phyloP scores from a whole-genome alignment of 2,797 vertebrate species.

The Botia almorhae region DNA sequence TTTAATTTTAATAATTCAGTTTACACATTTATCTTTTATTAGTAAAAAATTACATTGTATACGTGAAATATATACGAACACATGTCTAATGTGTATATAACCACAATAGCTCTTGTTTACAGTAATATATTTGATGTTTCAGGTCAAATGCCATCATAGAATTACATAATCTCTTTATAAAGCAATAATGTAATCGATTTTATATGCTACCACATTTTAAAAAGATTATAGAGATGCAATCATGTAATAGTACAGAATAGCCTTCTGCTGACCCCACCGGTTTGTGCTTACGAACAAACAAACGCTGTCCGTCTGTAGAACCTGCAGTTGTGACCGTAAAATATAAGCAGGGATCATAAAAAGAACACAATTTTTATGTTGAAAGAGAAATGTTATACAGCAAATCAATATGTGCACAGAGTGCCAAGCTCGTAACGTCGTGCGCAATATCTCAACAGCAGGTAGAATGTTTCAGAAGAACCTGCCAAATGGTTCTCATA shows the following conservation, averaged over 20 bases:
- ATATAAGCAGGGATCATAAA: background rate
- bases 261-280: background rate
- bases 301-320: background rate
- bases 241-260: background rate
- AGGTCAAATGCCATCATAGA: conserved; percentile 12
- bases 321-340: background rate
- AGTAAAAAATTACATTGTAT: background rate
- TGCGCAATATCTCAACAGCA: conserved; percentile 36
- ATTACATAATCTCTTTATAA: conserved; percentile 19
- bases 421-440: conserved; percentile 6
- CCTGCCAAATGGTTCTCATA: conserved; percentile 46
- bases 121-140: conserved; percentile 25
- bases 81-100: background rate
- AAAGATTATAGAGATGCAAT: conserved; percentile 17
- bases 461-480: conserved; percentile 28
- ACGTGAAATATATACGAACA: background rate
- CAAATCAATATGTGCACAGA: background rate
- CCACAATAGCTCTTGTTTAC: background rate
- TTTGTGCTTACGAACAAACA: background rate
- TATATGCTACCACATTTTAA: conserved; percentile 12
- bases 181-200: conserved; percentile 12
- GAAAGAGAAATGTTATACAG: background rate
- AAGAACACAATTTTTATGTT: background rate
- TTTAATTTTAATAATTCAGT: too few species aligned
- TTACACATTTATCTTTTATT: background rate